Conservation (phyloP, 1,140 invertebrate genomes). For the Parapsyche elsis region DNA sequence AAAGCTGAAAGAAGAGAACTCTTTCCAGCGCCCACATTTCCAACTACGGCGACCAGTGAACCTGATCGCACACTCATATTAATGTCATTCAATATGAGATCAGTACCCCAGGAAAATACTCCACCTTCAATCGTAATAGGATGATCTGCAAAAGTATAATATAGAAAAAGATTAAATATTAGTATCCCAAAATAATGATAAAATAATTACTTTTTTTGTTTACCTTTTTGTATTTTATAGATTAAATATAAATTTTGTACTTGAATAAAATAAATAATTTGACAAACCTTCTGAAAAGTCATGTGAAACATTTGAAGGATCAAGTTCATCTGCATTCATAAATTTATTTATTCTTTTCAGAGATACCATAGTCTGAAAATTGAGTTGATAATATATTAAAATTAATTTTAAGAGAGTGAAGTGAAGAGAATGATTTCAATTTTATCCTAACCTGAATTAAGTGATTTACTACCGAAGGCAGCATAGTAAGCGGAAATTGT, state of each 20-base stretch:
- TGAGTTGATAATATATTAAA: neutral
- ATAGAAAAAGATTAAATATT: neutral
- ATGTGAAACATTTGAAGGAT: conserved; percentile 80
- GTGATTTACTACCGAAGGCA: conserved; percentile 89
- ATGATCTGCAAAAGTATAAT: conserved; percentile 70
- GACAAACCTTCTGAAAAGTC: conserved; percentile 75
- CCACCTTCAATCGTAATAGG: conserved; percentile 83
- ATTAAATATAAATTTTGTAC: no score
- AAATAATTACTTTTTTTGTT: neutral
- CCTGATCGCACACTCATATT: conserved; percentile 76
- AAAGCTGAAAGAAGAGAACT: conserved; percentile 87
- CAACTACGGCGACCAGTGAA: conserved; percentile 85
- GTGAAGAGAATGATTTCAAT: neutral
- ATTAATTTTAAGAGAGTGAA: neutral
- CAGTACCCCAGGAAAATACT: conserved; percentile 79
- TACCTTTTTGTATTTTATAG: no score
- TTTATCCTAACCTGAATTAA: conserved; percentile 83
- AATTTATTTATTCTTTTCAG: conserved; percentile 89
- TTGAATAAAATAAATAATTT: conserved; percentile 60
- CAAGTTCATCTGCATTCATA: conserved; percentile 88
- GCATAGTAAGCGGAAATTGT: conserved; percentile 90
- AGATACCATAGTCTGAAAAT: conserved; percentile 77
- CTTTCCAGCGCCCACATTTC: conserved; percentile 90
- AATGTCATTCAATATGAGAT: conserved; percentile 76
- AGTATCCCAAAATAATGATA: neutral